phyloP scores from a whole-genome alignment of 2,113 vertebrate species.

The Aythya baeri region DNA sequence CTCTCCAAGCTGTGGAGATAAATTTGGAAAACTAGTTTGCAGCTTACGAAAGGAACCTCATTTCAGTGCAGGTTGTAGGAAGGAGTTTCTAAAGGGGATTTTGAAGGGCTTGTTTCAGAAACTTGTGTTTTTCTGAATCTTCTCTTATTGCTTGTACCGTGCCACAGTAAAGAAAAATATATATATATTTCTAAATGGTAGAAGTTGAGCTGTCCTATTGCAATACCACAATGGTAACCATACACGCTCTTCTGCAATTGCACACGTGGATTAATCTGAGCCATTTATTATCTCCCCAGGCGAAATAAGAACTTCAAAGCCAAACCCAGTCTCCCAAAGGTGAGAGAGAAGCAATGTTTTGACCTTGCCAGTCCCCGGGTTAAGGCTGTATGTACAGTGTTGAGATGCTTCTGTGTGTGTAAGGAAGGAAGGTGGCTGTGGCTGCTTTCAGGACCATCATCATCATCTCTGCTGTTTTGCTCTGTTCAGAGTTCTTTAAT shows the following conservation, averaged over 20 bases:
- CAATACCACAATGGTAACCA: neutral
- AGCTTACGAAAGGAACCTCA: accelerated
- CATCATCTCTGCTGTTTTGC: neutral
- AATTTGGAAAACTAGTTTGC: neutral
- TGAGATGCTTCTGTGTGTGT: neutral
- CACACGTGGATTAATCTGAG: neutral
- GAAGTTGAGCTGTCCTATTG: neutral
- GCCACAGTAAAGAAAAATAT: neutral
- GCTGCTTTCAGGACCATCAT: neutral
- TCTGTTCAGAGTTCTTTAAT: neutral
- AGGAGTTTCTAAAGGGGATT: neutral
- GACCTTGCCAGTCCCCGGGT: neutral
- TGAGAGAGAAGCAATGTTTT: slow-evolving; percentile 55
- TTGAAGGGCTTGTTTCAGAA: neutral
- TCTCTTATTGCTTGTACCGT: no score
- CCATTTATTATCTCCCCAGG: slow-evolving; percentile 77
- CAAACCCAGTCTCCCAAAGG: slow-evolving; percentile 93
- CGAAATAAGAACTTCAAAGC: slow-evolving; percentile 93
- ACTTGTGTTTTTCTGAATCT: neutral
- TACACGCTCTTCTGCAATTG: accelerated
- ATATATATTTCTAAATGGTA: neutral
- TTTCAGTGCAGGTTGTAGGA: neutral
- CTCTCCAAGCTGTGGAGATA: neutral
- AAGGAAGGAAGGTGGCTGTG: neutral
- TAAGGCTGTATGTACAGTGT: neutral